Base-by-base conservation (phyloP, 2,113 vertebrate species). In the Scartelaos histophorus region DNA sequence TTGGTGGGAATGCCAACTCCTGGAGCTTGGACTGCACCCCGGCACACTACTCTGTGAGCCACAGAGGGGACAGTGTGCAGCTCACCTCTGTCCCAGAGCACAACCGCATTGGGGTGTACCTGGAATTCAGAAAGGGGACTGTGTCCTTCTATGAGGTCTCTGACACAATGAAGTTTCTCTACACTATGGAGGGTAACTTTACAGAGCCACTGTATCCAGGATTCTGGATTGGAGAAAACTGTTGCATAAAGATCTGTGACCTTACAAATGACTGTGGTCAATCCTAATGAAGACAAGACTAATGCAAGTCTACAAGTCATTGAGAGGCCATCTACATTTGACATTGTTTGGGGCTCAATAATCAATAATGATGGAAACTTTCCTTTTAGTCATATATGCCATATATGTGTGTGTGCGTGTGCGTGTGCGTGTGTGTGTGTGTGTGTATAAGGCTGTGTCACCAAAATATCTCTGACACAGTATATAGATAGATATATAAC, bases 91-190 rank as follows among this genome's bases (percentile, higher is more conserved):
- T 5, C 3, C 88, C 84, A 7, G 9, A 21, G 5, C 72, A 78
- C 0, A 5, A 15, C 51, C 81, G 24, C 68, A 64, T 92, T 5
- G 90, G 89, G 9, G 80, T 90, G 35, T 90, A 87, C 43, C 68
- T 92, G 15, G 67, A 86, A 34, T 84, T 83, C 38, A 79, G 5
- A 15, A 74, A 79, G 9, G 90, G 90, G 13, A 71, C 75, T 3
- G 21, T 92, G 73, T 74, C 83, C 0, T 92, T 90, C 54, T 92
- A 86, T 7, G 88, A 90, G 62, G 83, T 92, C 43, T 73, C 80
- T 5, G 74, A 84, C 21, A 73, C 1, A 0, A 88, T 92, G 88
- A 82, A 6, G 25, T 82, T 87, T 24, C 85, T 92, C 3, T 84
- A 91, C 64, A 83, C 13, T 25, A 2, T 67, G 1, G 19, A 80